Conservation (phyloP, 2,113 vertebrate species). For the Otus sunia region DNA sequence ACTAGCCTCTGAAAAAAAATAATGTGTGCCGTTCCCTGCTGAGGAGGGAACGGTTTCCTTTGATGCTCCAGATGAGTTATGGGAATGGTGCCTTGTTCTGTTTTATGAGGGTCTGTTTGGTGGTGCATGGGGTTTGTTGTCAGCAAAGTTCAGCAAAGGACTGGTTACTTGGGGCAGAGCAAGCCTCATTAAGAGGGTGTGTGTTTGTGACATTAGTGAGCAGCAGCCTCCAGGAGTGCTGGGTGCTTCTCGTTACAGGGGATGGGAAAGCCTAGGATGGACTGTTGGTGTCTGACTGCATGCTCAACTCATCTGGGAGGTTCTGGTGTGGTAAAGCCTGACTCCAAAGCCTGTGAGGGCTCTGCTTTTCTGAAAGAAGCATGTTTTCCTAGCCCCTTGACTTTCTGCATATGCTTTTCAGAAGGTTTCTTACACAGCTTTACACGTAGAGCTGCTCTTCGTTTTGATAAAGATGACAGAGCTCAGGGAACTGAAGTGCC, state of each 20-base stretch:
- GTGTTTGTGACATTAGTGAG: neutral
- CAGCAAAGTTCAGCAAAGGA: neutral
- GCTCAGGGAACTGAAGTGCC: neutral
- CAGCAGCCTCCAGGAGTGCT: neutral
- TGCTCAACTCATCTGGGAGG: neutral
- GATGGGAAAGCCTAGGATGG: neutral
- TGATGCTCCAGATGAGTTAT: constrained; percentile 20
- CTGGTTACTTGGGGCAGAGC: neutral
- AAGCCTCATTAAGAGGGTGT: neutral
- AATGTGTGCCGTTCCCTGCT: neutral
- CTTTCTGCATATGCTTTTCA: neutral
- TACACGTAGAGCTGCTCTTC: neutral
- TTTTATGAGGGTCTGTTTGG: neutral
- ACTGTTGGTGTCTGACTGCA: neutral
- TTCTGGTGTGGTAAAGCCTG: neutral
- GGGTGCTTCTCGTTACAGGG: neutral
- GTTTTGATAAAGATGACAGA: neutral
- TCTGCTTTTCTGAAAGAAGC: neutral
- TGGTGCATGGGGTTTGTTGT: neutral
- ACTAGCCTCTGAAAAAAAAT: neutral
- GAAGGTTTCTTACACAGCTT: neutral
- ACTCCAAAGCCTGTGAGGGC: neutral
- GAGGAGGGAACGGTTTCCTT: neutral
- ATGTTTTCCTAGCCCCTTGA: neutral
- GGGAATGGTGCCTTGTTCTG: neutral